phyloP scores from a whole-genome alignment of 2,888 invertebrate species.

The Trichogramma dendrolimi region DNA sequence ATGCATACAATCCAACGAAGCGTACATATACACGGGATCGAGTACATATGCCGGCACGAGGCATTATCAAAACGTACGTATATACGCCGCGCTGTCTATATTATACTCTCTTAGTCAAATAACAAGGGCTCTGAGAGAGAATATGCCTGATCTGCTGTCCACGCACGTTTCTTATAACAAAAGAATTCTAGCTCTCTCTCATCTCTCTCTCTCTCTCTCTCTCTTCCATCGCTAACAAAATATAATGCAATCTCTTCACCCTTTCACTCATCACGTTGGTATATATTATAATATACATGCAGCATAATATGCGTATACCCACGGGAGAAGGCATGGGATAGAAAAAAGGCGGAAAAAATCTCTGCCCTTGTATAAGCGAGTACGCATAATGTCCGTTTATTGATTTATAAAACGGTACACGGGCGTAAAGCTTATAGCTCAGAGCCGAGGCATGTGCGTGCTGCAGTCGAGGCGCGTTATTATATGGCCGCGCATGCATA shows the following conservation, averaged over 20 bases:
- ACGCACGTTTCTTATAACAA: too few species aligned
- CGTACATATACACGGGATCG: too few species aligned
- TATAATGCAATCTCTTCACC: conserved; percentile 10
- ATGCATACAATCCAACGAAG: too few species aligned
- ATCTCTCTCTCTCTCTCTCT: background rate
- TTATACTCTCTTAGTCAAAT: too few species aligned
- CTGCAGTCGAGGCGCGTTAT: background rate
- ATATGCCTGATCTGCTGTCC: too few species aligned
- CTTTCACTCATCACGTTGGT: background rate
- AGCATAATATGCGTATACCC: background rate
- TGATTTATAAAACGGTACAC: background rate
- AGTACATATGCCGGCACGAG: too few species aligned
- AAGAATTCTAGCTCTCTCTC: background rate
- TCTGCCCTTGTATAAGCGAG: background rate
- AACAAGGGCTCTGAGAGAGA: too few species aligned
- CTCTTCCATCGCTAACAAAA: conserved; percentile 14
- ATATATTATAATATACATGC: background rate
- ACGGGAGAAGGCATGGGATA: background rate
- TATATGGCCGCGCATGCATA: background rate
- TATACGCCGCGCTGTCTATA: too few species aligned
- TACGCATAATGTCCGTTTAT: background rate
- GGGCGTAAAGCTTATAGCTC: background rate
- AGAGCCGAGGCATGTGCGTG: background rate
- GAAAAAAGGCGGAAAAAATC: background rate
- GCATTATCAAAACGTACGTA: too few species aligned